A percentile compares a stretch with the other conserved stretches of the same genome.
These are phyloP conservation scores for Hirundo rustica DNA, from an alignment of 2,797 vertebrate genomes.

Conservation along the genomic window DNA sequence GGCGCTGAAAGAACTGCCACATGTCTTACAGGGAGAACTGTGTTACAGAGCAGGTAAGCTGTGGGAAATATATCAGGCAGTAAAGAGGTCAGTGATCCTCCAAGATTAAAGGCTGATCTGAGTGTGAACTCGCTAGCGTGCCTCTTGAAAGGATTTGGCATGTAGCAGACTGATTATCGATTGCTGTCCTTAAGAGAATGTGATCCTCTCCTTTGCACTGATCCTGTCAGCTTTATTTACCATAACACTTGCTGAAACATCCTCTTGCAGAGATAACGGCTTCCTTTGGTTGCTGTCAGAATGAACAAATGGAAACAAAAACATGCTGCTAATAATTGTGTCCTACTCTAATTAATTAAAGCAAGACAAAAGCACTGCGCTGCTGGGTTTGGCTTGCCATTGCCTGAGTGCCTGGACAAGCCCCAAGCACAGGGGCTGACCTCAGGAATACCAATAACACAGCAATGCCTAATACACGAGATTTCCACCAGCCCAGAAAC, in stretches of 20 bases:
- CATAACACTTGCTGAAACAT: background rate
- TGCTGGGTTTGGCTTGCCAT: background rate
- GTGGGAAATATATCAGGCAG: background rate
- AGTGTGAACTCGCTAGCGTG: background rate
- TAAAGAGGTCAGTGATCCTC: background rate
- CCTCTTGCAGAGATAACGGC: slow-evolving; percentile 14
- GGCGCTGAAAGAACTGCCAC: rapidly evolving
- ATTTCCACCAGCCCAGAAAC: background rate
- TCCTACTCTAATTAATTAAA: slow-evolving; percentile 35
- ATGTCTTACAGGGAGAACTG: background rate
- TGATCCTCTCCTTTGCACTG: background rate
- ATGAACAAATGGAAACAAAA: slow-evolving; percentile 45
- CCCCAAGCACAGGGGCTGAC: background rate
- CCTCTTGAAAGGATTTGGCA: slow-evolving; percentile 20
- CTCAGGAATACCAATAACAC: background rate
- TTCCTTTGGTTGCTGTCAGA: slow-evolving; percentile 38
- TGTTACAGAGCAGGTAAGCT: background rate
- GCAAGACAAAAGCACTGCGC: slow-evolving; percentile 14
- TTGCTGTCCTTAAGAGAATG: background rate
- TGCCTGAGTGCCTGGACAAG: background rate
- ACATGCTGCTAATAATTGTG: slow-evolving; percentile 6
- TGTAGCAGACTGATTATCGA: slow-evolving; percentile 19
- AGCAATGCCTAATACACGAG: background rate
- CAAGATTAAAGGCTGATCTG: slow-evolving; percentile 25
- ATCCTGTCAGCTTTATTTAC: slow-evolving; percentile 43